Conservation (phyloP, 2,113 vertebrate genomes). For the Zosterops japonicus region DNA sequence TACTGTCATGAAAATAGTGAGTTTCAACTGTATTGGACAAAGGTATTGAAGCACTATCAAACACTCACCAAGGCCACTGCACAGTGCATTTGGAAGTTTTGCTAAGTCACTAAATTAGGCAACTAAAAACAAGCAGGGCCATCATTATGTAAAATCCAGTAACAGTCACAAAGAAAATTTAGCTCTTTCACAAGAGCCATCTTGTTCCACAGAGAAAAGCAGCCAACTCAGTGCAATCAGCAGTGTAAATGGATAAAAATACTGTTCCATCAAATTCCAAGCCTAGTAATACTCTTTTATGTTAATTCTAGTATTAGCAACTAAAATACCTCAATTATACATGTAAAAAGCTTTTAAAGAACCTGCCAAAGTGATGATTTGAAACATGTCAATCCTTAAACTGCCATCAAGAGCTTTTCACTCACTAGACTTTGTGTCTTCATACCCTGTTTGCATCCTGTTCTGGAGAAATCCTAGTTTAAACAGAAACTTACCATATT, state of each 20-base stretch:
- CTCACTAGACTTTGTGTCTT: not conserved
- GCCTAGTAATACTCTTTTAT: not conserved
- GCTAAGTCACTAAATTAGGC: not conserved
- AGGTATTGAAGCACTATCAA: not conserved
- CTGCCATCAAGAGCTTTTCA: not conserved
- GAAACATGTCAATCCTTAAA: not conserved
- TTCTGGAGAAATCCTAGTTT: not conserved
- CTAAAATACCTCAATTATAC: not conserved
- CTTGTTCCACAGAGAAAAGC: not conserved
- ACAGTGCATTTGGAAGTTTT: not conserved
- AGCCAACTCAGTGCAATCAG: not conserved
- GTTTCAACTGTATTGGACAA: not conserved
- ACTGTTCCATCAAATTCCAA: not conserved
- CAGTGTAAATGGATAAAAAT: not conserved
- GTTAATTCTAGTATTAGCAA: not conserved
- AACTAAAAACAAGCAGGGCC: not conserved
- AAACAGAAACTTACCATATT: conserved; percentile 81
- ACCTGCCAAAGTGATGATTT: not conserved
- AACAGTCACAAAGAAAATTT: not conserved
- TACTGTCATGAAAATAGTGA: not conserved
- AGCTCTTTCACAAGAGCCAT: not conserved
- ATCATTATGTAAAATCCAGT: not conserved
- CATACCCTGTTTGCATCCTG: not conserved
- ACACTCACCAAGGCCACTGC: not conserved
- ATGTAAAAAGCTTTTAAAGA: not conserved